Conservation (phyloP, 2,888 invertebrate genomes). For the Cheilosia grossa region DNA sequence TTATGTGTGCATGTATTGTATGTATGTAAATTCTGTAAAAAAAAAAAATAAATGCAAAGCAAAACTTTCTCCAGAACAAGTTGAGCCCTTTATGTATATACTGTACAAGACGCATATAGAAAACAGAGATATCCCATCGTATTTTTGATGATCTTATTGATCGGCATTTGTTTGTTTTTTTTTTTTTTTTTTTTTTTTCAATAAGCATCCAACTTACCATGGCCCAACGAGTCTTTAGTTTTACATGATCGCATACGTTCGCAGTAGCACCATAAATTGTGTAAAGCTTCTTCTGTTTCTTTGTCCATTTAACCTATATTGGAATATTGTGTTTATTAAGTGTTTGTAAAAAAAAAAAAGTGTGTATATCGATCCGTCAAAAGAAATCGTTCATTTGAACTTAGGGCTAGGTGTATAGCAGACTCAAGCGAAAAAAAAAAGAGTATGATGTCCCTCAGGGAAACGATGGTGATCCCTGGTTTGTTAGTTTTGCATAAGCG, state of each 20-base stretch:
- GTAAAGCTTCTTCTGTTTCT: constrained; percentile 47
- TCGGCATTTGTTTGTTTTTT: background rate
- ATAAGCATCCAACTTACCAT: constrained; percentile 53
- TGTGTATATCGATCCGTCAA: background rate
- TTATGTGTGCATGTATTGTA: background rate
- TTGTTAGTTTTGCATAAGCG: constrained; percentile 5
- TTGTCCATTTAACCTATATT: constrained; percentile 61
- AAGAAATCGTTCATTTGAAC: constrained; percentile 3
- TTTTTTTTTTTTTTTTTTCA: background rate
- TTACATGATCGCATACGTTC: constrained; percentile 19
- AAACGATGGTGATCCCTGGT: background rate
- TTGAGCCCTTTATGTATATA: constrained; percentile 10
- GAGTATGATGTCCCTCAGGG: background rate
- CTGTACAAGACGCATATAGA: background rate
- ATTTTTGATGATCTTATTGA: constrained; percentile 1
- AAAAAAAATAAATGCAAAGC: constrained; percentile 18
- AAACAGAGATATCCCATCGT: constrained; percentile 21
- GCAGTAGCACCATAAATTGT: constrained; percentile 40
- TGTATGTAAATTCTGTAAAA: background rate
- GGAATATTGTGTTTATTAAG: constrained; percentile 45
- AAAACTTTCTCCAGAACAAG: constrained; percentile 13
- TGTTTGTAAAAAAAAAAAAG: constrained; percentile 3
- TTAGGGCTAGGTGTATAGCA: background rate
- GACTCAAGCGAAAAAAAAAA: background rate
- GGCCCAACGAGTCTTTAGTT: constrained; percentile 48